Percentiles rank a stretch among this genome's conserved stretches.
Conservation (phyloP, 2,797 vertebrate genomes). For the Amblyraja radiata region DNA sequence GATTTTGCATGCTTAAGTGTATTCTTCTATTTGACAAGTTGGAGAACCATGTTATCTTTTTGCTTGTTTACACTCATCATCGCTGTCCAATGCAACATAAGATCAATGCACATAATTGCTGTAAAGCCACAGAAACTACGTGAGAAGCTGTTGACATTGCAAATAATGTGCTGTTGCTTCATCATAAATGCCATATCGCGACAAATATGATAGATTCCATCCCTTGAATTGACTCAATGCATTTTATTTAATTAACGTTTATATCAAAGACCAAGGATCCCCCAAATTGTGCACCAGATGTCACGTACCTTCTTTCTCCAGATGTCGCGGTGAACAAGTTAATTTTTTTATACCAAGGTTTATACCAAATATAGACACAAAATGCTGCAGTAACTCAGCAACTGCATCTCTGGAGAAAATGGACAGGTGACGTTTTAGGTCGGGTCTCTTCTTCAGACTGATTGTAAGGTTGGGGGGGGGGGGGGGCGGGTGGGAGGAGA, state of each 20-base stretch:
- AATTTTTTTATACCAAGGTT: not conserved
- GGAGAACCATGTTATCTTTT: not conserved
- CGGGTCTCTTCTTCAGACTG: no score
- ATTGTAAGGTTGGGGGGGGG: no score
- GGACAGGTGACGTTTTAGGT: no score
- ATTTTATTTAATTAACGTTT: not conserved
- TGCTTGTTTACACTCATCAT: not conserved
- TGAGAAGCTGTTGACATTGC: not conserved
- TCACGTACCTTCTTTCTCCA: not conserved
- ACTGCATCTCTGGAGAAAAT: no score
- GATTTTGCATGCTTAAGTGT: not conserved
- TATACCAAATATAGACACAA: no score
- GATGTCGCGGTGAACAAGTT: not conserved
- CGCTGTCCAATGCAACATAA: not conserved
- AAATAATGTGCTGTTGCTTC: not conserved
- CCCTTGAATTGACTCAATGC: not conserved
- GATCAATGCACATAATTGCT: not conserved
- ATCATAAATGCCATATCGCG: not conserved
- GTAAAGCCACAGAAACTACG: not conserved
- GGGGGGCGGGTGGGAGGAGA: no score
- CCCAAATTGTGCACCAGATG: not conserved
- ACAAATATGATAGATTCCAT: not conserved
- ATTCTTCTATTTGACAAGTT: not conserved
- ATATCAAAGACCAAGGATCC: not conserved
- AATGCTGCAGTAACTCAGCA: no score